These are phyloP conservation scores for Dipodomys merriami DNA, from an alignment of 2,113 vertebrate genomes.

Conservation along the genomic window DNA sequence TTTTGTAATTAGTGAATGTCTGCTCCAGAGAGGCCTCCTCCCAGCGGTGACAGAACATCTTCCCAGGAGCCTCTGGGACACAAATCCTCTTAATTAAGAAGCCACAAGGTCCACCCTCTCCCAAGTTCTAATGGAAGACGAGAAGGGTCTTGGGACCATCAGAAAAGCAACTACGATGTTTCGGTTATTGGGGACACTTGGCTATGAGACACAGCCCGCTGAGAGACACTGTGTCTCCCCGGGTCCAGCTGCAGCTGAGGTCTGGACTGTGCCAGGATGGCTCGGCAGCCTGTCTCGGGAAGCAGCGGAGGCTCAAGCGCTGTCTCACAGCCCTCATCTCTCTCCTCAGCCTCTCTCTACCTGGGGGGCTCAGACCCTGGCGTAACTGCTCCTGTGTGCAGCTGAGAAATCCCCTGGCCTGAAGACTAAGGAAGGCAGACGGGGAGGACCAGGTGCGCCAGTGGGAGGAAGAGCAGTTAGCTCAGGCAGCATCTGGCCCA, in stretches of 20 bases:
- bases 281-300: neutral
- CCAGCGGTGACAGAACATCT: slow-evolving; percentile 53
- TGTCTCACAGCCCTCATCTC: too few relatives aligned
- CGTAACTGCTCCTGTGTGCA: fast-evolving
- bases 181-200: neutral
- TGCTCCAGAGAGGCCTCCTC: slow-evolving; percentile 45
- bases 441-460: neutral
- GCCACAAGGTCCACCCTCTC: slow-evolving; percentile 28
- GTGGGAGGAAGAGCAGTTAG: neutral
- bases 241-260: neutral
- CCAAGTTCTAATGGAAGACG: slow-evolving; percentile 24
- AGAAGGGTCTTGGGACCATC: slow-evolving; percentile 52
- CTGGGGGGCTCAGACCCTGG: neutral
- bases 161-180: slow-evolving; percentile 60
- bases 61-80: slow-evolving; percentile 53
- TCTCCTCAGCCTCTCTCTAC: neutral
- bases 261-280: neutral
- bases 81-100: slow-evolving; percentile 72
- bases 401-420: fast-evolving
- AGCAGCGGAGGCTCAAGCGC: neutral
- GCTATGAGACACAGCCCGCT: too few relatives aligned
- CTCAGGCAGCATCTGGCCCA: neutral
- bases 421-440: neutral
- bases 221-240: neutral
- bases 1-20: slow-evolving; percentile 72